Conservation (phyloP, 2,888 invertebrate genomes). For the Thysanoteuthis rhombus region DNA sequence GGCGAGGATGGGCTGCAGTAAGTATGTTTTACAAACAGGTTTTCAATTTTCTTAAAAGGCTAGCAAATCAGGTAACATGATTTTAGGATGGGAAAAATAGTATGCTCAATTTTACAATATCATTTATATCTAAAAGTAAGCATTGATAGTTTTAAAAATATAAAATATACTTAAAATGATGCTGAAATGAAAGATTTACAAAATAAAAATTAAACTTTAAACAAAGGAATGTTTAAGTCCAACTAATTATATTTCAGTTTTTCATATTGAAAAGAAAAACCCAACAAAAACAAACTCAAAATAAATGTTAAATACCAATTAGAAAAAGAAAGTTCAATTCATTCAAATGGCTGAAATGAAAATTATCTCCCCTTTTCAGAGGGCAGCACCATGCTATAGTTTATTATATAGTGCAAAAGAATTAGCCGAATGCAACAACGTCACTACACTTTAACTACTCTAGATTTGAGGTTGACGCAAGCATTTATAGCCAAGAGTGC, state of each 20-base stretch:
- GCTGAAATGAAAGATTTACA: neutral
- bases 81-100: no score
- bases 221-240: neutral
- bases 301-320: neutral
- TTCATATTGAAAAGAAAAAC: neutral
- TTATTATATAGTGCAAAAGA: conserved; percentile 12
- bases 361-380: neutral
- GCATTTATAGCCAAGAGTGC: conserved; percentile 12
- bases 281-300: neutral
- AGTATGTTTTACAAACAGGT: no score
- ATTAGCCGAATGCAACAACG: conserved; percentile 12
- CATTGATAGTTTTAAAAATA: no score
- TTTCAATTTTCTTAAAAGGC: no score
- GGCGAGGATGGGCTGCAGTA: no score
- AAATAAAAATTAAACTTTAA: neutral
- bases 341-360: conserved; percentile 12
- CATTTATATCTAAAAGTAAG: no score
- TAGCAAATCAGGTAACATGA: no score
- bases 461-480: conserved; percentile 12
- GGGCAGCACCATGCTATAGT: neutral
- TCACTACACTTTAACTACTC: conserved; percentile 12
- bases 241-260: neutral
- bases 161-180: neutral
- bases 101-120: no score
- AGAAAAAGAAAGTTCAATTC: neutral